Base-by-base conservation (phyloP, 2,888 invertebrate genomes). In the Macaria notata region DNA sequence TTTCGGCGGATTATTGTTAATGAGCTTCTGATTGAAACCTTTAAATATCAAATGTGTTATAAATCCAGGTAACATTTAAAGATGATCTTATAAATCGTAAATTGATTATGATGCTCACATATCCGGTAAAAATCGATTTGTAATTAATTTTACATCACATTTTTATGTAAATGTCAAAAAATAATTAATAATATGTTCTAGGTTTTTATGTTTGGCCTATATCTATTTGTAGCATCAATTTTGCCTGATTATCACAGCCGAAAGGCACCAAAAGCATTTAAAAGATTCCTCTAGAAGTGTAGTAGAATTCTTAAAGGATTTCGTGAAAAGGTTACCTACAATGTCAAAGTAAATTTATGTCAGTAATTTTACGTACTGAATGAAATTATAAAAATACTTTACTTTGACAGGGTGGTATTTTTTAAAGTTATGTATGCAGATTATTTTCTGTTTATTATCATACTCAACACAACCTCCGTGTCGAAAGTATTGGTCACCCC, bases 401-500 rank as follows among this genome's bases (percentile, higher is more conserved):
- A 36, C 4, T 29, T 29, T 31, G n/a, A n/a, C 8, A 4, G 4
- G 33, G 33, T 36, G 7, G 4, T 7, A 36, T 6, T 36, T n/a
- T 31, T 48, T 48, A 44, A 42, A 44, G 31, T 56, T 9, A 50
- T 43, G 33, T 36, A 50, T 50, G 9, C 8, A 47, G 38, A 6
- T 46, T 29, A 50, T 6, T 45, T 31, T 30, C 4, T 4, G 9
- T 36, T 36, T 45, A 47, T 44, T 56, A 45, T 31, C 9, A 19
- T 42, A 47, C 46, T 46, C 43, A 29, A 56, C 48, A 30, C 19
- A 44, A 33, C 31, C 41, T 8, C 52, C 50, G 47, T 56, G 9
- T n/a, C 54, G 41, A 54, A 53, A 29, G 9, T 19, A 54, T 58
- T 58, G 49, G 58, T 49, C 54, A 57, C 53, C 31, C 46, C 52